These are phyloP conservation scores for Limnephilus rhombicus DNA, from an alignment of 2,888 invertebrate species.

Conservation along the genomic window DNA sequence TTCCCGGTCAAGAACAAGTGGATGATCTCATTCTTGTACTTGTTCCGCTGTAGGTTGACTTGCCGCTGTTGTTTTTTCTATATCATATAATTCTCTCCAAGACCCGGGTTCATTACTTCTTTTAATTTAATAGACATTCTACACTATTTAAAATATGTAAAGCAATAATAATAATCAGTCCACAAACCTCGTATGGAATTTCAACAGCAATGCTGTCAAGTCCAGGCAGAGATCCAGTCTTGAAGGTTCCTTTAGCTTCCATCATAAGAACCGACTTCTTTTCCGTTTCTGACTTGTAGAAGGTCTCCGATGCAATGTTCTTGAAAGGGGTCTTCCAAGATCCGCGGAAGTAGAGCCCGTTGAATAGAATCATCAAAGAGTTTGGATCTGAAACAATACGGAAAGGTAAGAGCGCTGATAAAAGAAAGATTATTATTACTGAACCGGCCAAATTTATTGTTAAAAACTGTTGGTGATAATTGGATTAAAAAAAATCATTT, in stretches of 20 bases:
- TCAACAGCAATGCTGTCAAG: conserved; percentile 84
- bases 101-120: not conserved
- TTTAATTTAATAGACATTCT: not conserved
- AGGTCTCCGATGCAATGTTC: conserved; percentile 77
- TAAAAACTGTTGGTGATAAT: not conserved
- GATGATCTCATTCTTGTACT: not conserved
- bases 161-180: too few species aligned
- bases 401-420: not conserved
- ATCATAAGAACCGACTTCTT: conserved; percentile 83
- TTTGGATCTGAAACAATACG: conserved; percentile 70
- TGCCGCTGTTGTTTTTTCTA: not conserved
- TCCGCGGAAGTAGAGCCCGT: conserved; percentile 89
- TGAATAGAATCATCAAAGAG: conserved; percentile 84
- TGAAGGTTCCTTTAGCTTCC: conserved; percentile 81
- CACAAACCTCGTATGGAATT: conserved; percentile 85
- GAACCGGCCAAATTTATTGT: not conserved
- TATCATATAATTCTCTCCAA: too few species aligned
- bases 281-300: conserved; percentile 80
- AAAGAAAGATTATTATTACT: not conserved
- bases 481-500: not conserved
- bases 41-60: too few species aligned
- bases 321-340: conserved; percentile 85
- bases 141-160: not conserved
- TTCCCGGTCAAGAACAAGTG: not conserved
- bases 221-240: conserved; percentile 79